These are phyloP conservation scores for Montipora capitata DNA, from an alignment of 92 coral and sea anemone species.

Conservation along the genomic window DNA sequence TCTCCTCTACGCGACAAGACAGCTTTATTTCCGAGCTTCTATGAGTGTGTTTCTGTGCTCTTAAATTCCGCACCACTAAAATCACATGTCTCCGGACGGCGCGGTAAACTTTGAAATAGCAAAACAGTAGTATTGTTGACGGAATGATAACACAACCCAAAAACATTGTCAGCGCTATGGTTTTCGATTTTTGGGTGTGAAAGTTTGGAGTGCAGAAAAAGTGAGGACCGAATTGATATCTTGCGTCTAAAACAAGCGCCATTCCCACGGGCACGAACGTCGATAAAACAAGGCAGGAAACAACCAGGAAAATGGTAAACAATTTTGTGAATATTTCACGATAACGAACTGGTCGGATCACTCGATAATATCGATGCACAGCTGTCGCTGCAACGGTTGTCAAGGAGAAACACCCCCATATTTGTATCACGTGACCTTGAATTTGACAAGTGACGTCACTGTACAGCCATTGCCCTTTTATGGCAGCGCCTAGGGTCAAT, in stretches of 20 bases:
- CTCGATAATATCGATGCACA: conserved; percentile 75
- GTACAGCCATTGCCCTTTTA: conserved; percentile 69
- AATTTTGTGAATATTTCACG: conserved; percentile 47
- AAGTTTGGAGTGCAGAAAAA: conserved; percentile 75
- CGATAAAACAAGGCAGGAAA: background rate
- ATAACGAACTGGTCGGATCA: conserved; percentile 67
- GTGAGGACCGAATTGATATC: conserved; percentile 74
- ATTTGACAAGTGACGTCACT: conserved; percentile 56
- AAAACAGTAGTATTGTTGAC: conserved; percentile 41
- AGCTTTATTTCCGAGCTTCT: background rate
- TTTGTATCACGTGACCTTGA: conserved; percentile 66
- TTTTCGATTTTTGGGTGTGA: conserved; percentile 31
- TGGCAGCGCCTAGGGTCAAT: conserved; percentile 49
- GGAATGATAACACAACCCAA: conserved; percentile 47
- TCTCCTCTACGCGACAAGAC: conserved; percentile 62
- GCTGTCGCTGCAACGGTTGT: conserved; percentile 68
- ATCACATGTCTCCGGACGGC: conserved; percentile 58
- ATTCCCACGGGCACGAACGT: background rate
- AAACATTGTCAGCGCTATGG: conserved; percentile 46
- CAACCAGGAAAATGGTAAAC: background rate
- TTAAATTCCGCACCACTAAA: conserved; percentile 54
- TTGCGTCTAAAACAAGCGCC: background rate
- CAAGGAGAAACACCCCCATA: conserved; percentile 70
- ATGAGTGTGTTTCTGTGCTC: background rate
- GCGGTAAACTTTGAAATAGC: conserved; percentile 76